These are phyloP conservation scores for Blennius ocellaris DNA, from an alignment of 2,113 vertebrate species.

Conservation along the genomic window DNA sequence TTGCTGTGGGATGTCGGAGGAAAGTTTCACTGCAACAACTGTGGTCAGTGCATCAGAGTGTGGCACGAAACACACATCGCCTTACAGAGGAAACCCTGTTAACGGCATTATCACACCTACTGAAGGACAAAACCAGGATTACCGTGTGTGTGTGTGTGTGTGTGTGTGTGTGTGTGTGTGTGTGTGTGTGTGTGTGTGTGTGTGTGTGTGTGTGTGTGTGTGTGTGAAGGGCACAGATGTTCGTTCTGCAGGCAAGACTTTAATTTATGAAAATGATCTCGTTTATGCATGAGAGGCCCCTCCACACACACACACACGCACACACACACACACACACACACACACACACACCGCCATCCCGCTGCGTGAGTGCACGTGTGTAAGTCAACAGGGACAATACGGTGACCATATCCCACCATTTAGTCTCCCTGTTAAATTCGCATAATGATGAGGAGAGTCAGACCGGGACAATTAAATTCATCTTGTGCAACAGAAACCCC, in stretches of 20 bases:
- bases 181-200: constrained; percentile 39
- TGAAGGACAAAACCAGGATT: constrained; percentile 63
- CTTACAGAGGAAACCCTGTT: constrained; percentile 46
- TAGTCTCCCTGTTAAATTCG: constrained; percentile 49
- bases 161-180: constrained; percentile 4
- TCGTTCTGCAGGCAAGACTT: constrained; percentile 73
- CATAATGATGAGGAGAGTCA: constrained; percentile 51
- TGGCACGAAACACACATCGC: constrained; percentile 24
- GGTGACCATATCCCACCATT: constrained; percentile 69
- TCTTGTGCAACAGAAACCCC: constrained; percentile 12
- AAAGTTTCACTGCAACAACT: background rate
- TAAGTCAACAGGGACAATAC: constrained; percentile 71
- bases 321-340: too few species aligned
- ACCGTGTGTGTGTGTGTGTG: background rate
- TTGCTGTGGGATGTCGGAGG: background rate
- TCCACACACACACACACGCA: constrained; percentile 24
- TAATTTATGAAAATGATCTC: constrained; percentile 78
- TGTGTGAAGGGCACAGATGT: constrained; percentile 72
- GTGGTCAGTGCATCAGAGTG: background rate
- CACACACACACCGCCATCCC: constrained; percentile 33
- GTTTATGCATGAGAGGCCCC: constrained; percentile 71
- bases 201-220: constrained; percentile 23
- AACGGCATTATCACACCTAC: constrained; percentile 46
- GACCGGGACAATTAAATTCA: constrained; percentile 6
- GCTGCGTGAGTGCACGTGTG: constrained; percentile 30